Conservation (phyloP, 2,797 vertebrate species). For the Gymnopithys bicolor region DNA sequence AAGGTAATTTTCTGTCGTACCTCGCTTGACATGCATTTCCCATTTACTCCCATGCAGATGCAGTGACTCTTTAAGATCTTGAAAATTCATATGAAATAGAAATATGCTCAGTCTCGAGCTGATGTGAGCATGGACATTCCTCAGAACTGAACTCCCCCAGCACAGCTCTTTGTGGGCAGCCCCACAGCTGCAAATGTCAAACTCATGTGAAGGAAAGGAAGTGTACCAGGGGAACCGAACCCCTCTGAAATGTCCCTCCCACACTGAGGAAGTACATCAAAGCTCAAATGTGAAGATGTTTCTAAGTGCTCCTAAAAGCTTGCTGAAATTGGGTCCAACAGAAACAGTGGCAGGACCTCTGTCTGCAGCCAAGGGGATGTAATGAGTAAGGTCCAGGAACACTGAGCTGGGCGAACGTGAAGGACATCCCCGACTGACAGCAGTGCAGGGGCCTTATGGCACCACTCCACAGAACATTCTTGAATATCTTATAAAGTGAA, state of each 20-base stretch:
- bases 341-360: neutral
- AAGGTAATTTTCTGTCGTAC: neutral
- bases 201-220: neutral
- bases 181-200: neutral
- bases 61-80: neutral
- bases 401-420: neutral
- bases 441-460: neutral
- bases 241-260: neutral
- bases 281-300: neutral
- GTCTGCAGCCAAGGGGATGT: neutral
- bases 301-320: neutral
- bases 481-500: neutral
- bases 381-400: neutral
- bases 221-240: neutral
- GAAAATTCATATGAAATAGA: neutral
- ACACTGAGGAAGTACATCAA: accelerated
- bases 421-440: neutral
- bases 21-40: neutral
- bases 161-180: accelerated
- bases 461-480: neutral
- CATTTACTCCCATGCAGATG: neutral
- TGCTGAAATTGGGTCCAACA: neutral
- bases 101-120: neutral
- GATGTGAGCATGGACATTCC: neutral
- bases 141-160: neutral